Evolutionary conservation across 2,797 vertebrate species (phyloP).

Genomic region (Limosa lapponica): DNA sequence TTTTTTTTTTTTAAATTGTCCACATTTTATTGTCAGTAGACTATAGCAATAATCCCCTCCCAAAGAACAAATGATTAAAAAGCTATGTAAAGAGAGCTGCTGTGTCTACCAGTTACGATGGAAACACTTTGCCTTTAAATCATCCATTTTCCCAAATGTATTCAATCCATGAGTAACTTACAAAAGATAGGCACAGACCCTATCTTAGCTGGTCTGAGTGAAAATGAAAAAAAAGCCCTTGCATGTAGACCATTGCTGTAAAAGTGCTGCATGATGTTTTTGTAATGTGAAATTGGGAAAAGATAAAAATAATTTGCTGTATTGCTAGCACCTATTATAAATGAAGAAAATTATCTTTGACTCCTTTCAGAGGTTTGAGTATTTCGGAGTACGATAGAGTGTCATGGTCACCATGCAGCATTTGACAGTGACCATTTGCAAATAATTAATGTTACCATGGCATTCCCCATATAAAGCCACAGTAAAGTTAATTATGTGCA

Average conservation of each 20-base stretch:
- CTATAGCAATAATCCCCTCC: neutral
- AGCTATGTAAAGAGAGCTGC: neutral
- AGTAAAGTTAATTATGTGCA: conserved; percentile 27
- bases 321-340: neutral
- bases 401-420: neutral
- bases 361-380: neutral
- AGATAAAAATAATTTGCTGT: neutral
- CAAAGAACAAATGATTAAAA: conserved; percentile 7
- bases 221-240: neutral
- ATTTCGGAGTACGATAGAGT: neutral
- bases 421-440: conserved; percentile 28
- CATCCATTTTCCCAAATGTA: conserved; percentile 20
- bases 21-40: neutral
- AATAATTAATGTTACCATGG: conserved; percentile 48
- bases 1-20: too few relatives aligned
- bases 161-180: conserved; percentile 32
- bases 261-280: neutral
- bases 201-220: neutral
- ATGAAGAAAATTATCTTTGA: conserved; percentile 14
- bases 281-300: neutral
- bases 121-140: conserved; percentile 39
- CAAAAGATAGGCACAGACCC: neutral
- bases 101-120: neutral
- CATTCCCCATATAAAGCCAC: neutral
- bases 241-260: neutral